phyloP scores from a whole-genome alignment of 2,888 invertebrate genomes.

The Meta bourneti region DNA sequence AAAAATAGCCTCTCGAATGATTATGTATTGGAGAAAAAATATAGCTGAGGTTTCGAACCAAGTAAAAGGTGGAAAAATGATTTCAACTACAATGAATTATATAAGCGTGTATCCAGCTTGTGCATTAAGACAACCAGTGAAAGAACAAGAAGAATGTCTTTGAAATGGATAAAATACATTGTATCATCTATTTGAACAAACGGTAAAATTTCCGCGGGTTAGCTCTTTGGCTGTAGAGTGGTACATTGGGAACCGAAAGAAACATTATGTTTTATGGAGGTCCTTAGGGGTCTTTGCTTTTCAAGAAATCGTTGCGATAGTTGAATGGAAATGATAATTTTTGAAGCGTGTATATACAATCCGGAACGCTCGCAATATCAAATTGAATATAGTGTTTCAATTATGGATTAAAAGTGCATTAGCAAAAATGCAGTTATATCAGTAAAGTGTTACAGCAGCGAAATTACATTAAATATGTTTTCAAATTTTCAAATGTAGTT shows the following conservation, averaged over 20 bases:
- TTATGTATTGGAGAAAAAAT: too few species aligned
- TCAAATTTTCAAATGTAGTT: too few species aligned
- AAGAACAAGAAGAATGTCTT: not conserved
- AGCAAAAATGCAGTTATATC: too few species aligned
- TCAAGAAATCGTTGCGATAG: not conserved
- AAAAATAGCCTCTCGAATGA: too few species aligned
- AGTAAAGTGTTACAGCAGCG: not conserved
- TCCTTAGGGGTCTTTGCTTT: not conserved
- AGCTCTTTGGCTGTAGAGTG: not conserved
- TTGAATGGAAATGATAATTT: not conserved
- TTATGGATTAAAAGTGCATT: not conserved
- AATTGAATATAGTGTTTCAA: not conserved
- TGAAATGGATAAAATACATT: not conserved
- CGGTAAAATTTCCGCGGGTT: slow-evolving; percentile 14
- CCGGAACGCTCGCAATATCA: not conserved
- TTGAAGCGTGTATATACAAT: not conserved
- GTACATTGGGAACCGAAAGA: not conserved
- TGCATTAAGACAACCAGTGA: not conserved
- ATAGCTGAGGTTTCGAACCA: too few species aligned
- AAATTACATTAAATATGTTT: too few species aligned
- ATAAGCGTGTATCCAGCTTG: not conserved
- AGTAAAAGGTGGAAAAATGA: not conserved
- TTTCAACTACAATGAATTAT: not conserved
- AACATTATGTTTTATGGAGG: slow-evolving; percentile 29
- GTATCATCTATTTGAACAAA: not conserved